Conservation (phyloP, 1,140 invertebrate genomes). For the Solen grandis region DNA sequence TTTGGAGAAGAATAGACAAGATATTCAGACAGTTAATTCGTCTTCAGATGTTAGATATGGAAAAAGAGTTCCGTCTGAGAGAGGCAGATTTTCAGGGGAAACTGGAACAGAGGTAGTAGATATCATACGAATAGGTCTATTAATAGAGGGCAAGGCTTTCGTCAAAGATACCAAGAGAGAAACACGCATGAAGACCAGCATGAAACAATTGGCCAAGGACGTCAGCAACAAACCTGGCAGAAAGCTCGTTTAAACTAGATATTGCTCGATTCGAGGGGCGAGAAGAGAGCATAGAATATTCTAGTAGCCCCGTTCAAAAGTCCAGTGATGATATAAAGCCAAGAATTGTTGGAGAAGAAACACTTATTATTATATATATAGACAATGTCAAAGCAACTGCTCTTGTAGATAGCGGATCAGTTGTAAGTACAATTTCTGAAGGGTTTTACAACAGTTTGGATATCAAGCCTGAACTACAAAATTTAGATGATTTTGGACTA, state of each 20-base stretch:
- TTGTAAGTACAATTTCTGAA: too few relatives aligned
- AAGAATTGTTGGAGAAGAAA: neutral
- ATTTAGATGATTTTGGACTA: too few relatives aligned
- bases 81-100: neutral
- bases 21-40: constrained; percentile 59
- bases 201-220: too few relatives aligned
- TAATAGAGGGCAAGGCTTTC: too few relatives aligned
- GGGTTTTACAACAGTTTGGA: constrained; percentile 1
- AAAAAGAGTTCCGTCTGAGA: constrained; percentile 41
- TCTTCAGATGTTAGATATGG: constrained; percentile 69
- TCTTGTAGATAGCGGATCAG: too few relatives aligned
- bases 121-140: neutral
- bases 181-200: neutral
- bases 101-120: neutral
- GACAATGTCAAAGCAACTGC: neutral
- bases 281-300: neutral
- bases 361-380: neutral
- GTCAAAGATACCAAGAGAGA: neutral
- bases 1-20: neutral
- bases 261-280: too few relatives aligned
- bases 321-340: constrained; percentile 18
- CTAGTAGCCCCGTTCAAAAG: neutral
- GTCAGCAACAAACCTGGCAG: too few relatives aligned
- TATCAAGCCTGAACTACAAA: neutral
- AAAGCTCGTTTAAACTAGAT: too few relatives aligned